These are phyloP conservation scores for Platysternon megacephalum DNA, from an alignment of 2,113 vertebrate species.

Conservation along the genomic window DNA sequence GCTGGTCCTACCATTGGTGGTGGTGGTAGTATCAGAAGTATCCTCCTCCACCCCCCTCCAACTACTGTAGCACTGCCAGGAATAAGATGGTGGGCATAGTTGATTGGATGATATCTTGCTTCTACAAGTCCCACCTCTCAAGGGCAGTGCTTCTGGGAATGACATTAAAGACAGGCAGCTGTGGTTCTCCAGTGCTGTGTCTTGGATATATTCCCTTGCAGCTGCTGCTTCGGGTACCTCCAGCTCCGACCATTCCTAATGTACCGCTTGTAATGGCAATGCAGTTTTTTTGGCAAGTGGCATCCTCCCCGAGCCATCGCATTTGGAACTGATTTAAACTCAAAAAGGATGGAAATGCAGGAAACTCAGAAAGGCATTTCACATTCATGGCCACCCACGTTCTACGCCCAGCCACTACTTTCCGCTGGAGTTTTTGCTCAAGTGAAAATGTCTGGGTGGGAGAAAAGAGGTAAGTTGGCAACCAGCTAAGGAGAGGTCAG, in stretches of 20 bases:
- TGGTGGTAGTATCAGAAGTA: background rate
- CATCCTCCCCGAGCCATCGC: background rate
- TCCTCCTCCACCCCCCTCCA: background rate
- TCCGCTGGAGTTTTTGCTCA: background rate
- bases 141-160: background rate
- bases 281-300: background rate
- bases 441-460: background rate
- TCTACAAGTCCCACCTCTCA: background rate
- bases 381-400: constrained; percentile 45
- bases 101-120: background rate
- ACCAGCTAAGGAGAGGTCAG: background rate
- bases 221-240: background rate
- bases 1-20: too few relatives aligned
- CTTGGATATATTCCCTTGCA: background rate
- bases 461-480: constrained; percentile 12
- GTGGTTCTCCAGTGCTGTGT: background rate
- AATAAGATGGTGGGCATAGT: background rate
- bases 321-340: constrained; percentile 68
- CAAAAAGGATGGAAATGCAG: background rate
- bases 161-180: background rate
- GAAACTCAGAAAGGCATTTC: background rate
- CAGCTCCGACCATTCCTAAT: background rate
- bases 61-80: background rate
- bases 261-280: background rate
- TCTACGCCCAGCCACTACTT: background rate